Conservation (phyloP, 92 coral and sea anemone genomes). For the Porites cylindrica region DNA sequence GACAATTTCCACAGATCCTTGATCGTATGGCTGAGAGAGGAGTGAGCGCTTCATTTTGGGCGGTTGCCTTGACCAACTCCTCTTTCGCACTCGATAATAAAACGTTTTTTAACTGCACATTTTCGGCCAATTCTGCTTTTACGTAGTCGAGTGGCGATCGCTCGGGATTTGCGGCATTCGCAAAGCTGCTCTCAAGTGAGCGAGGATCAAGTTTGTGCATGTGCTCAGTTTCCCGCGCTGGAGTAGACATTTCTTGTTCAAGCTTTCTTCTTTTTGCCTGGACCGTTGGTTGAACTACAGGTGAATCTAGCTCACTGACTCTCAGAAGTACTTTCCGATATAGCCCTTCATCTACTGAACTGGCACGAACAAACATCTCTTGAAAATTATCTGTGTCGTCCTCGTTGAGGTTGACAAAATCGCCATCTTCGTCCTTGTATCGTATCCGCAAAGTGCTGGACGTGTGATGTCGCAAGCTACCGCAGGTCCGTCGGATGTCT, state of each 20-base stretch:
- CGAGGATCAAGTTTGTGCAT: no score
- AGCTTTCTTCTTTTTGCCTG: slow-evolving; percentile 32
- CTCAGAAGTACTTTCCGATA: slow-evolving; percentile 52
- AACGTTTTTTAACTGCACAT: slow-evolving; percentile 41
- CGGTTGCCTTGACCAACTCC: slow-evolving; percentile 48
- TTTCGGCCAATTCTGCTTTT: slow-evolving; percentile 49
- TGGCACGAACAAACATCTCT: slow-evolving; percentile 63
- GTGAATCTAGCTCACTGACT: slow-evolving; percentile 72
- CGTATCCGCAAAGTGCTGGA: slow-evolving; percentile 58
- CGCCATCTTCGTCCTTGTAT: slow-evolving; percentile 70
- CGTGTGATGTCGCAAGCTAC: slow-evolving; percentile 47
- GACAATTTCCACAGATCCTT: slow-evolving; percentile 64
- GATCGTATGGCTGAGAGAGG: slow-evolving; percentile 46
- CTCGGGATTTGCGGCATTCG: slow-evolving; percentile 11
- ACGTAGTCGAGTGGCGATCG: slow-evolving; percentile 43
- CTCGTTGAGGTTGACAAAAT: background rate
- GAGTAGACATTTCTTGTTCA: slow-evolving; percentile 13
- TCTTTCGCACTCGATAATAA: slow-evolving; percentile 56
- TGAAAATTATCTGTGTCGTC: slow-evolving; percentile 31
- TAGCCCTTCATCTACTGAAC: slow-evolving; percentile 43
- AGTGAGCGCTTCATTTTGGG: slow-evolving; percentile 40
- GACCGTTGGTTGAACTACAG: slow-evolving; percentile 46
- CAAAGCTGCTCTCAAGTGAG: slow-evolving; percentile 47
- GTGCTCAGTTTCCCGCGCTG: slow-evolving; percentile 27
- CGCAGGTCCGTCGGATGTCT: slow-evolving; percentile 25